Base-by-base conservation (phyloP, 2,888 invertebrate genomes). In the Mactromeris polynyma region DNA sequence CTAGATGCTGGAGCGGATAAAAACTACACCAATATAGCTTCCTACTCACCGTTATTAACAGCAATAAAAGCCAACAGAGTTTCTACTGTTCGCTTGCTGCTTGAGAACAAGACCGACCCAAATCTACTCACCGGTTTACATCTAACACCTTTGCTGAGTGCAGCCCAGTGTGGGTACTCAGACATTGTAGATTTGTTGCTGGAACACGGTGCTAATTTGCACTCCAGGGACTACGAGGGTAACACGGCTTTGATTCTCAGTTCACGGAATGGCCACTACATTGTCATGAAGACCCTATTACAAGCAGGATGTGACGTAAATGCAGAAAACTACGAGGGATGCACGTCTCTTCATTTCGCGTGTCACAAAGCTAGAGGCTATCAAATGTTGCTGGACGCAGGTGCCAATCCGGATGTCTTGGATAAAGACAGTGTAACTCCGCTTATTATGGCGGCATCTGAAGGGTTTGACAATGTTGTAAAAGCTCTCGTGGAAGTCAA, bases 281-380 rank as follows among this genome's bases (percentile, higher is more conserved):
- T 87, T 0, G 93, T 86, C 7, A 93, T 95, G 82, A 83, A 89
- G 26, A 64, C 82, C 38, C 89, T 96, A 26, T 85, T 95, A 14
- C 85, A 89, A 31, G 88, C 91, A 0, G 93, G 93, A 3, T 95
- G 95, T 92, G 89, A 94, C 80, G 85, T 95, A 6, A 92, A 96
- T 87, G 86, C 83, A 9, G 86, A 83, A 17, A 94, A 96, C 84
- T 88, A 95, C 83, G 93, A 97, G 92, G 97, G 95, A 85, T 97
- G 97, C 95, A 97, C 97, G 78, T 97, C 97, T 9, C 96, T 97
- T 64, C 97, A 97, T 92, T 96, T 95, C 82, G 94, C 95, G 31
- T 92, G 95, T 78, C 94, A 95, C 58, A 95, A 94, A 73, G 96
- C 96, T 0, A 91, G 94, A 11, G 96, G 95, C 0, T 94, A 94